These are phyloP conservation scores for Chironomus riparius DNA, from an alignment of 2,888 invertebrate species.

Conservation along the genomic window DNA sequence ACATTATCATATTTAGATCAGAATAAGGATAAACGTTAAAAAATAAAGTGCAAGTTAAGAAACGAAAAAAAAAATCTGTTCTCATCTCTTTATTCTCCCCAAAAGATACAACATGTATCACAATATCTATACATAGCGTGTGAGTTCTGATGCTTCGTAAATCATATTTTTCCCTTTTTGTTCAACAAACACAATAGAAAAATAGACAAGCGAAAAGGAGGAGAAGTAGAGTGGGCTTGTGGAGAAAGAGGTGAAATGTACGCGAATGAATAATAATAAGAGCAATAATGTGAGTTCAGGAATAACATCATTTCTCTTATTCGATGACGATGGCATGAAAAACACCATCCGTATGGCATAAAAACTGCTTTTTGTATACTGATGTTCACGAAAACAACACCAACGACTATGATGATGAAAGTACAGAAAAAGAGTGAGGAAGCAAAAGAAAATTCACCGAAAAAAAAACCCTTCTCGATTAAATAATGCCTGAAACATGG, in stretches of 20 bases:
- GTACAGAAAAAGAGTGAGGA: background rate
- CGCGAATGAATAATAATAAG: slow-evolving; percentile 6
- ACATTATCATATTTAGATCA: no score
- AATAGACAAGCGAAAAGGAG: background rate
- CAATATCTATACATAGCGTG: no score
- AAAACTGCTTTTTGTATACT: no score
- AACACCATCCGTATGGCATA: background rate
- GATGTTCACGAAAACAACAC: background rate
- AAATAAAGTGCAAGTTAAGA: no score
- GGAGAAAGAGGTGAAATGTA: background rate
- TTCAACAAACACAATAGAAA: background rate
- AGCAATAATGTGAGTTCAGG: slow-evolving; percentile 10
- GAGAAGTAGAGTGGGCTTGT: background rate
- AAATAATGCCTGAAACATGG: background rate
- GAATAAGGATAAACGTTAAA: no score
- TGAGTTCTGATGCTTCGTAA: background rate
- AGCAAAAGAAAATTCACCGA: background rate
- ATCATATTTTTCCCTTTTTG: background rate
- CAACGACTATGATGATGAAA: background rate
- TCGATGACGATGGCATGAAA: background rate
- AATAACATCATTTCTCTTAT: slow-evolving; percentile 6
- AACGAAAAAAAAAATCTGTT: no score
- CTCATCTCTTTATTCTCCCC: no score
- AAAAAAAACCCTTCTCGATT: slow-evolving; percentile 20
- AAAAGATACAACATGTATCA: no score